Percentiles rank a stretch among this genome's conserved stretches.
Evolutionary conservation across 2,797 vertebrate species (phyloP).

Genomic region (Varecia variegata): DNA sequence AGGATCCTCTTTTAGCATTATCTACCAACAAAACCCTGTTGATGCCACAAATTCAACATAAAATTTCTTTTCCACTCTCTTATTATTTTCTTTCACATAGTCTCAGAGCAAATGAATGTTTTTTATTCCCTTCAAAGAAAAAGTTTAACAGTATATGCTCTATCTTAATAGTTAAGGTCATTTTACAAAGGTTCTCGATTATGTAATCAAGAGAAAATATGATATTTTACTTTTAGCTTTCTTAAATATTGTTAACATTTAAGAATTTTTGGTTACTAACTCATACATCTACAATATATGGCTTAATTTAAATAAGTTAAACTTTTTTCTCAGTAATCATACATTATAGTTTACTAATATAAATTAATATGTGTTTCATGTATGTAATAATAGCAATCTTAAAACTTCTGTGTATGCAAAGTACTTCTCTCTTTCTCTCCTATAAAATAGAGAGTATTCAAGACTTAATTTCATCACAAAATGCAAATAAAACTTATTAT

Average conservation of each 20-base stretch:
- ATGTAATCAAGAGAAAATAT: background rate
- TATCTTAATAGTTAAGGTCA: background rate
- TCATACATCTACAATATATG: background rate
- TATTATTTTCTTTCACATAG: background rate
- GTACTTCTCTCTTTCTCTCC: background rate
- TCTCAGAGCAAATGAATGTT: background rate
- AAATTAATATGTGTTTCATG: background rate
- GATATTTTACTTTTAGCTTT: background rate
- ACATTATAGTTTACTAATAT: background rate
- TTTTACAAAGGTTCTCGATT: background rate
- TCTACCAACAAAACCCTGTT: background rate
- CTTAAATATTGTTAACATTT: background rate
- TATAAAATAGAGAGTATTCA: background rate
- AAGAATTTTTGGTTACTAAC: background rate
- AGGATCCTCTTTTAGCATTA: background rate
- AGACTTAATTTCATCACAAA: background rate
- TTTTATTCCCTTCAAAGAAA: background rate
- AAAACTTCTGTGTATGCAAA: background rate
- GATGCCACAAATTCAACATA: background rate
- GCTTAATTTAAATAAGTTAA: background rate
- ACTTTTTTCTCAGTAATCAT: background rate
- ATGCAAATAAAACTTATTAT: background rate
- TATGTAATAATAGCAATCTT: background rate
- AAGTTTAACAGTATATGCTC: background rate
- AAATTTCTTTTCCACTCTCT: background rate